Percentiles rank a stretch among this genome's conserved stretches.
Evolutionary conservation across 2,888 invertebrate genomes (phyloP).

Genomic region (Leucania comma): DNA sequence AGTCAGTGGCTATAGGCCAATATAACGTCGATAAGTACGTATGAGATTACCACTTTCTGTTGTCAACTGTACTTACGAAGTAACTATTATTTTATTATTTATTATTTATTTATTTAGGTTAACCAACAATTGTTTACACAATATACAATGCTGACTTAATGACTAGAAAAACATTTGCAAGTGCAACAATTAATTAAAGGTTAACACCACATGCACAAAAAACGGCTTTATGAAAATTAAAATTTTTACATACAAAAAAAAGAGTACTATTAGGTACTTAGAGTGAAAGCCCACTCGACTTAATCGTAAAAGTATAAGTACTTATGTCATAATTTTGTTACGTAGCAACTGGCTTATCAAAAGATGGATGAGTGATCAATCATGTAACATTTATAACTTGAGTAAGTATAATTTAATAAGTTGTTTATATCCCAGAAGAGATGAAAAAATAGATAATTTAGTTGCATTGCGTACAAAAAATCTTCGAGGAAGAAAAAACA

Average conservation of each 20-base stretch:
- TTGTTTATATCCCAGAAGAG: neutral
- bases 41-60: neutral
- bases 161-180: too few species aligned
- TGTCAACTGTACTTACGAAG: slow-evolving; percentile 4
- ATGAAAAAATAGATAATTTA: neutral
- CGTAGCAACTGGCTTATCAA: slow-evolving; percentile 16
- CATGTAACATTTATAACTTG: slow-evolving; percentile 1
- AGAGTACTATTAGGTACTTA: slow-evolving; percentile 8
- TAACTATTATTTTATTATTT: too few species aligned
- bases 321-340: slow-evolving; percentile 3
- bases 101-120: too few species aligned
- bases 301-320: neutral
- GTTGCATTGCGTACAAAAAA: neutral
- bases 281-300: slow-evolving; percentile 5
- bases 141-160: too few species aligned
- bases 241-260: too few species aligned
- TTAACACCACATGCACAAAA: too few species aligned
- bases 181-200: too few species aligned
- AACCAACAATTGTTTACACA: too few species aligned
- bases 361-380: slow-evolving; percentile 1
- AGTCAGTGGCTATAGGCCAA: neutral
- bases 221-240: too few species aligned
- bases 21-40: slow-evolving; percentile 6
- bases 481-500: too few species aligned
- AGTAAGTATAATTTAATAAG: slow-evolving; percentile 8